A percentile compares a stretch with the other conserved stretches of the same genome.
phyloP scores from a whole-genome alignment of 2,888 invertebrate genomes.

The Spisula subtruncata region DNA sequence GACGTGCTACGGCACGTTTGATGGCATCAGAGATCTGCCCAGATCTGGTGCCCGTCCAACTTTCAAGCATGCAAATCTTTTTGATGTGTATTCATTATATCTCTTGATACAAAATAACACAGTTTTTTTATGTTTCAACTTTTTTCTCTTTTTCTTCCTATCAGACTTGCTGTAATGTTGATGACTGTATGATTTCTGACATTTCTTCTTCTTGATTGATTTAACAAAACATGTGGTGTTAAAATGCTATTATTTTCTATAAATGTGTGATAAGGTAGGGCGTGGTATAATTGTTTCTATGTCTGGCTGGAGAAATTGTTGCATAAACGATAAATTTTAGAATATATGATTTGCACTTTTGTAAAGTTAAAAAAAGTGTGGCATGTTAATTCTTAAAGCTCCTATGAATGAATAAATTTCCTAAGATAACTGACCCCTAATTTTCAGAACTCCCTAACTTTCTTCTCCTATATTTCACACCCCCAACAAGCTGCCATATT shows the following conservation, averaged over 20 bases:
- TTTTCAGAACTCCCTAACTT: no score
- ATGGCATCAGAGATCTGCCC: neutral
- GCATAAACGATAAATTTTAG: no score
- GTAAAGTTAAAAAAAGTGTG: no score
- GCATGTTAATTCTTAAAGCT: no score
- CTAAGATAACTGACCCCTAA: no score
- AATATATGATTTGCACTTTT: no score
- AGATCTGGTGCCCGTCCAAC: neutral
- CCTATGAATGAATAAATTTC: no score
- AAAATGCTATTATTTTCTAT: neutral
- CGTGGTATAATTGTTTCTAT: neutral
- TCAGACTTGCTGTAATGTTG: neutral
- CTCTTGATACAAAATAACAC: neutral
- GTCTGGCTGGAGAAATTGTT: neutral
- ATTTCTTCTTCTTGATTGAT: neutral
- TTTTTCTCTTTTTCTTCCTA: neutral
- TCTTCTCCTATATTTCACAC: no score
- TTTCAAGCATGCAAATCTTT: constrained; percentile 24
- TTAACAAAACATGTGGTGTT: neutral
- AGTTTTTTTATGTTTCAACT: neutral
- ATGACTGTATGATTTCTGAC: neutral
- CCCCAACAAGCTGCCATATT: no score
- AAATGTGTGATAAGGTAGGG: neutral
- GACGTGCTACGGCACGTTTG: neutral
- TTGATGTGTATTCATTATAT: constrained; percentile 4